Evolutionary conservation across 2,113 vertebrate genomes (phyloP).

Genomic region (Microcebus murinus): DNA sequence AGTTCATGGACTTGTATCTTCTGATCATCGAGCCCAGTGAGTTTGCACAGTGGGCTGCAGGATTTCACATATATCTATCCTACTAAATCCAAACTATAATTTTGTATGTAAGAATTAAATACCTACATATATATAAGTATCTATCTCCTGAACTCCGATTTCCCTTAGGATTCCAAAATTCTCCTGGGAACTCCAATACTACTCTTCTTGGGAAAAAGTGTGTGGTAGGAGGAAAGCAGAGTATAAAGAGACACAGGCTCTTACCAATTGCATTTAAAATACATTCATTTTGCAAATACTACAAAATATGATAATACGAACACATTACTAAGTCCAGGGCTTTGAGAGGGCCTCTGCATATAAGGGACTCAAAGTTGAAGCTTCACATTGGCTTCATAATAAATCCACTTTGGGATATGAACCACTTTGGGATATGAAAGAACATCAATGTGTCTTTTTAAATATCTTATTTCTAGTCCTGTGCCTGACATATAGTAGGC

Average conservation of each 20-base stretch:
- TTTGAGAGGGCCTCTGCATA: neutral
- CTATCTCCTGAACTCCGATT: neutral
- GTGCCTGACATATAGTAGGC: neutral
- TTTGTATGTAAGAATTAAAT: neutral
- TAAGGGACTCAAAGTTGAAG: neutral
- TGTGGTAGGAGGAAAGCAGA: neutral
- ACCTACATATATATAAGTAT: neutral
- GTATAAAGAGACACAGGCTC: neutral
- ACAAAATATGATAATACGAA: neutral
- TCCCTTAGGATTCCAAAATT: neutral
- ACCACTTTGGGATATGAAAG: neutral
- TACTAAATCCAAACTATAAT: neutral
- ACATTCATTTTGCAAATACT: neutral
- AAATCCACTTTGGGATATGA: neutral
- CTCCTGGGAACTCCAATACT: neutral
- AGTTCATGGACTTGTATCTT: neutral
- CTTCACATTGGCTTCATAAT: neutral
- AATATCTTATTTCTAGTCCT: neutral
- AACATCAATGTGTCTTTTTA: neutral
- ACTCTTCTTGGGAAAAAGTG: neutral
- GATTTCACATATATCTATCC: neutral
- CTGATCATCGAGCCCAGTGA: neutral
- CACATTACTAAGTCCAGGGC: neutral
- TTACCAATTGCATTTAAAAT: neutral
- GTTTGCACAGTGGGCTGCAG: neutral